These are phyloP conservation scores for Catharus ustulatus DNA, from an alignment of 2,797 vertebrate species.

Conservation along the genomic window DNA sequence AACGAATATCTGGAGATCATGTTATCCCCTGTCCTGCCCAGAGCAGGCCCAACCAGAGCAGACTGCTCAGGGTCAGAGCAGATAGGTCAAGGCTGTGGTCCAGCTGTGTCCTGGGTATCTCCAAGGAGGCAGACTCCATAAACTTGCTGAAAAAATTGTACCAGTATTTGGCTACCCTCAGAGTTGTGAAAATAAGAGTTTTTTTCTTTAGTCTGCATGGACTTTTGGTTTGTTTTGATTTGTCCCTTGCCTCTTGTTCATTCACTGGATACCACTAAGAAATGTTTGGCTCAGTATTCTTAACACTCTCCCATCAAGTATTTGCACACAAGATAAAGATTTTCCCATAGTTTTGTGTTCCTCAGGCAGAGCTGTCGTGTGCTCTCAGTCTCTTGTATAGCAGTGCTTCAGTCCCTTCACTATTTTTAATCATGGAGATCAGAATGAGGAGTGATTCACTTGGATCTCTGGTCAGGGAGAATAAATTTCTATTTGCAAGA, in stretches of 20 bases:
- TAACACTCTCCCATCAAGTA: background rate
- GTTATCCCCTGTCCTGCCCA: background rate
- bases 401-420: background rate
- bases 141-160: background rate
- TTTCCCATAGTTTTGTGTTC: background rate
- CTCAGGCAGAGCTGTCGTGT: background rate
- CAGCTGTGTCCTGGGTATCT: background rate
- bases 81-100: background rate
- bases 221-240: background rate
- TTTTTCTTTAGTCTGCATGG: background rate
- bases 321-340: background rate
- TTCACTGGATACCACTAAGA: background rate
- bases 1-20: background rate
- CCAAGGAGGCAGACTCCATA: background rate
- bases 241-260: background rate
- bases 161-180: background rate
- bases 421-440: background rate
- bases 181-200: background rate
- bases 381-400: background rate
- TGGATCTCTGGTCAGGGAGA: background rate
- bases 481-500: background rate
- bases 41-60: background rate
- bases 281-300: background rate
- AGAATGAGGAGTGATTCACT: rapidly evolving
- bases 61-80: background rate